Evolutionary conservation across 1,140 invertebrate species (phyloP), one percentile per base, ranked within the genome.

Genomic region (Ceratina japonica): DNA sequence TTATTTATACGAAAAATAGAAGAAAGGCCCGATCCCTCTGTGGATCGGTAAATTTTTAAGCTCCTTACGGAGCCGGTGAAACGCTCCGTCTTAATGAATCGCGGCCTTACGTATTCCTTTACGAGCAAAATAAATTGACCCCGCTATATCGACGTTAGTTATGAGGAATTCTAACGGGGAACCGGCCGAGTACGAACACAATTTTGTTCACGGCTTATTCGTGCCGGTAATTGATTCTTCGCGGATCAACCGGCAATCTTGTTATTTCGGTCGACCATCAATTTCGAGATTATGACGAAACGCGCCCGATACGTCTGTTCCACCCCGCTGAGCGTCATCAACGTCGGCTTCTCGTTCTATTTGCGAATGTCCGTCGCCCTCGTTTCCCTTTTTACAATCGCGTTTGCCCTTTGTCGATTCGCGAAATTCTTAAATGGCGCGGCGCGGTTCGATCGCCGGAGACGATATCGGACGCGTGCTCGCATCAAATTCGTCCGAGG

Each of bases 21-120:
- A 79, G 75, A 65, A 76, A 65, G 76, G 80, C 82, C 85, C 69
- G 74, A 70, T 80, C 78, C 82, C 82, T 79, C 86, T 76, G 81
- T 84, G 82, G 84, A 87, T 86, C 58, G 78, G 85, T 89, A 87
- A 89, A 87, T 84, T 86, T 75, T 78, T 91, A 89, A 90, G 89
- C 89, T 77, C 80, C 89, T 90, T 90, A 89, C 54, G 49, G 31
- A 75, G 74, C 70, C 63, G 65, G 68, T 81, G 79, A 75, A 73
- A 78, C 66, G 79, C 64, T 68, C 80, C 76, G 80, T 85, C 86
- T 87, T 87, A 82, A 88, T 72, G 82, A 65, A 80, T 76, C 59
- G 15, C 52, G 5, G 7, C 20, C 15, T 70, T 66, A 74, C 64
- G 71, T 74, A 81, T 74, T 74, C 76, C 73, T 61, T 51, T 63